Evolutionary conservation across 2,113 vertebrate species (phyloP).

Genomic region (Thamnophis sirtalis): DNA sequence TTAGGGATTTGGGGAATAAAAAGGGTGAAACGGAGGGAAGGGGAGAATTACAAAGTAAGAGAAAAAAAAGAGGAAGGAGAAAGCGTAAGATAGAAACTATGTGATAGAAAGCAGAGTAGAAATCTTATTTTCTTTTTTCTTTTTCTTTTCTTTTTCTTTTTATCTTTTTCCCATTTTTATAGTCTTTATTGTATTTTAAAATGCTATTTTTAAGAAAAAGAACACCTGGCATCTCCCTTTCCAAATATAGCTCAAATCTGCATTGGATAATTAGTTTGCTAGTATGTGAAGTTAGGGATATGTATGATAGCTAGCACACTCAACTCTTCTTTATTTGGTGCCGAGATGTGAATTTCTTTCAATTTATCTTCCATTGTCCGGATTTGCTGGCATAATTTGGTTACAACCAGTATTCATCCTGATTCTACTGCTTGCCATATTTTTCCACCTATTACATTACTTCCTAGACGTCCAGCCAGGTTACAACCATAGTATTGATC

Average conservation of each 20-base stretch:
- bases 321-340: not conserved
- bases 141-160: not conserved
- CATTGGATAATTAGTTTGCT: not conserved
- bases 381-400: not conserved
- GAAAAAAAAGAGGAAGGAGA: not conserved
- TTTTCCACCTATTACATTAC: not conserved
- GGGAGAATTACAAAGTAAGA: not conserved
- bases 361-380: not conserved
- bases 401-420: not conserved
- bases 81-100: not conserved
- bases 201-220: not conserved
- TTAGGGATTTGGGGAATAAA: not conserved
- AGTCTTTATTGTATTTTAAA: not conserved
- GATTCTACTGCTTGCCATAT: not conserved
- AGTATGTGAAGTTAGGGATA: not conserved
- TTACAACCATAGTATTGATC: not conserved
- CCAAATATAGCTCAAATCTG: not conserved
- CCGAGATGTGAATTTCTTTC: not conserved
- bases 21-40: not conserved
- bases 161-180: not conserved
- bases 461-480: not conserved
- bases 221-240: not conserved
- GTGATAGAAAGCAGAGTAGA: not conserved
- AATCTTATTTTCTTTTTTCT: not conserved
- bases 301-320: not conserved